Conservation (phyloP, 2,888 invertebrate genomes). For the Drosophila anomalata region DNA sequence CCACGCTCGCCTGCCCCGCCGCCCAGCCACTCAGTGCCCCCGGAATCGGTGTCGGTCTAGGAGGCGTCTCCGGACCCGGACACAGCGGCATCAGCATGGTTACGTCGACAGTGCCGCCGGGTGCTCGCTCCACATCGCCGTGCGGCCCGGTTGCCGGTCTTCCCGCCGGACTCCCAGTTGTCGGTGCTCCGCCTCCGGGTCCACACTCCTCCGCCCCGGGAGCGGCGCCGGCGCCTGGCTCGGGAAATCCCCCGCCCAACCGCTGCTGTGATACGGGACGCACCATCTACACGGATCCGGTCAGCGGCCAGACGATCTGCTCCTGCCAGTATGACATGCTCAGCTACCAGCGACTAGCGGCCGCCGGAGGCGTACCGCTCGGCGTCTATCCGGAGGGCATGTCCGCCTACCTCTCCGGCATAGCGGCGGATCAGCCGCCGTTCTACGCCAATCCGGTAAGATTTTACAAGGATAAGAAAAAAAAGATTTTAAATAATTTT, state of each 20-base stretch:
- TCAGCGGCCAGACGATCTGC: constrained; percentile 94
- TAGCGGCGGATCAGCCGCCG: constrained; percentile 93
- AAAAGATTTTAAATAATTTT: neutral
- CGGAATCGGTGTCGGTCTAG: constrained; percentile 13
- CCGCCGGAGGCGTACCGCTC: constrained; percentile 88
- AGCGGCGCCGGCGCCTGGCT: constrained; percentile 30
- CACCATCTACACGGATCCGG: constrained; percentile 94
- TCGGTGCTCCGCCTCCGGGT: constrained; percentile 51
- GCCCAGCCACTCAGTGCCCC: constrained; percentile 52
- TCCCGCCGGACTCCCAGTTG: constrained; percentile 67
- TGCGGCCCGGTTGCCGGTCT: constrained; percentile 77
- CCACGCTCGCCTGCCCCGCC: constrained; percentile 63
- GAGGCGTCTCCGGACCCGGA: constrained; percentile 36
- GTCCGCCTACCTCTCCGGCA: constrained; percentile 93
- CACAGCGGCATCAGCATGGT: constrained; percentile 82
- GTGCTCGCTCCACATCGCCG: constrained; percentile 85
- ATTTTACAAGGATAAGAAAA: constrained; percentile 69
- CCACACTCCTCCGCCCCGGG: constrained; percentile 36
- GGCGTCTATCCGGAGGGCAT: constrained; percentile 93
- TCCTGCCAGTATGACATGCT: constrained; percentile 96
- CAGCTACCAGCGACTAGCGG: constrained; percentile 89
- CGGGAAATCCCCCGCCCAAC: constrained; percentile 52
- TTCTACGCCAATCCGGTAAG: constrained; percentile 94
- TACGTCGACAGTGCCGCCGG: constrained; percentile 85
- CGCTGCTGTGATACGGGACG: constrained; percentile 96